phyloP scores from a whole-genome alignment of 2,888 invertebrate species.

The Orthosia cruda region DNA sequence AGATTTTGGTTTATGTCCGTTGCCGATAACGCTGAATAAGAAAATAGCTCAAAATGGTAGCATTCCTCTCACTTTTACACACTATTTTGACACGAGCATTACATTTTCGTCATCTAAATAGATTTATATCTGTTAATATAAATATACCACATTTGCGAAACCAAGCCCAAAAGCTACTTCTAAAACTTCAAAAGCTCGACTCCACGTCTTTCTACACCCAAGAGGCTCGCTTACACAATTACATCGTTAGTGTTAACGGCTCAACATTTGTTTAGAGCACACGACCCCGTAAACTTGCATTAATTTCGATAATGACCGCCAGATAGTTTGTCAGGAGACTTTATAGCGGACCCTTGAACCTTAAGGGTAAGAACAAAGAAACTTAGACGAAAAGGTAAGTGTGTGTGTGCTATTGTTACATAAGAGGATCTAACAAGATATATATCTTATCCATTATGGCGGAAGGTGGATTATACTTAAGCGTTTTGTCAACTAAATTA shows the following conservation, averaged over 20 bases:
- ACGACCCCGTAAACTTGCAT: slow-evolving; percentile 79
- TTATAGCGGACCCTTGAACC: slow-evolving; percentile 59
- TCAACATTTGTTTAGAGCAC: slow-evolving; percentile 82
- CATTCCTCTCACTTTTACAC: no score
- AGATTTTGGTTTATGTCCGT: no score
- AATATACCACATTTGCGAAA: not conserved
- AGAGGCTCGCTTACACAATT: slow-evolving; percentile 82
- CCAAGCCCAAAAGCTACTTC: not conserved
- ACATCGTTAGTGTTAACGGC: slow-evolving; percentile 83
- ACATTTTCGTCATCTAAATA: no score
- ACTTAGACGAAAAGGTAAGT: slow-evolving; percentile 47
- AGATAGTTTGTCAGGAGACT: slow-evolving; percentile 66
- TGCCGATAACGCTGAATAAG: no score
- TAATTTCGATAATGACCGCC: slow-evolving; percentile 78
- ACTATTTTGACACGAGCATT: no score
- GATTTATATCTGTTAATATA: no score
- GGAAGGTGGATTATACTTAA: slow-evolving; percentile 15
- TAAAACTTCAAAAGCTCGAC: slow-evolving; percentile 4
- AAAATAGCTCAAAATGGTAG: no score
- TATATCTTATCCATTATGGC: slow-evolving; percentile 14
- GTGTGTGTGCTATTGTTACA: slow-evolving; percentile 35
- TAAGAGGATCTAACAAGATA: slow-evolving; percentile 18
- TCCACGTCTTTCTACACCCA: slow-evolving; percentile 40
- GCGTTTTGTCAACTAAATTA: slow-evolving; percentile 9
- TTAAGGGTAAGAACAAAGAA: slow-evolving; percentile 34